Percentiles rank a stretch among this genome's conserved stretches.
Evolutionary conservation across 2,113 vertebrate genomes (phyloP).

Genomic region (Dasyornis broadbenti): DNA sequence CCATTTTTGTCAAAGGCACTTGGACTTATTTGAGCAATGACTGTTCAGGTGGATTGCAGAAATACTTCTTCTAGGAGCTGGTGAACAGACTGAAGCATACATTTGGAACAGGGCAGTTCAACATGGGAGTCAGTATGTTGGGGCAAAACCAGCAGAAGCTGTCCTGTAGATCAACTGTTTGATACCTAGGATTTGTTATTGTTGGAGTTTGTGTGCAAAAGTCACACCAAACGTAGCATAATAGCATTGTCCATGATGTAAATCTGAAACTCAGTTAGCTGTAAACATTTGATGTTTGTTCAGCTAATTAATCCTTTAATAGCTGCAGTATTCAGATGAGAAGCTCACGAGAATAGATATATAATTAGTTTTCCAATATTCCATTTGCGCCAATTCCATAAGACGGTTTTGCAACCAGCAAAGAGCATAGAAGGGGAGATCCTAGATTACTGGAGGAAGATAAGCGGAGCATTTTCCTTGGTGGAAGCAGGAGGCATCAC

Average conservation of each 20-base stretch:
- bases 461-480: not conserved
- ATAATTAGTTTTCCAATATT: not conserved
- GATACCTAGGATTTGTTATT: not conserved
- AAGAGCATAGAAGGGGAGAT: not conserved
- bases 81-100: not conserved
- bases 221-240: not conserved
- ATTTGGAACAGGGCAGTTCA: not conserved
- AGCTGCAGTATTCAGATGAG: not conserved
- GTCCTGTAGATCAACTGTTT: not conserved
- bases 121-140: not conserved
- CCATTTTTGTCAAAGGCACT: not conserved
- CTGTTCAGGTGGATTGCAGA: not conserved
- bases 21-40: not conserved
- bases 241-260: not conserved
- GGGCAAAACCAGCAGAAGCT: not conserved
- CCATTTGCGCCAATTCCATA: not conserved
- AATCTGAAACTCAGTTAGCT: not conserved
- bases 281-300: constrained; percentile 13
- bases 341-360: not conserved
- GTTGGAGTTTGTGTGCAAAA: not conserved
- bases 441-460: not conserved
- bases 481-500: not conserved
- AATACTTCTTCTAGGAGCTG: not conserved
- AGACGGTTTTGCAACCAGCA: not conserved
- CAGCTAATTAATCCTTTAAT: constrained; percentile 24